phyloP scores from a whole-genome alignment of 1,140 invertebrate genomes.

The Zaprionus taronus region DNA sequence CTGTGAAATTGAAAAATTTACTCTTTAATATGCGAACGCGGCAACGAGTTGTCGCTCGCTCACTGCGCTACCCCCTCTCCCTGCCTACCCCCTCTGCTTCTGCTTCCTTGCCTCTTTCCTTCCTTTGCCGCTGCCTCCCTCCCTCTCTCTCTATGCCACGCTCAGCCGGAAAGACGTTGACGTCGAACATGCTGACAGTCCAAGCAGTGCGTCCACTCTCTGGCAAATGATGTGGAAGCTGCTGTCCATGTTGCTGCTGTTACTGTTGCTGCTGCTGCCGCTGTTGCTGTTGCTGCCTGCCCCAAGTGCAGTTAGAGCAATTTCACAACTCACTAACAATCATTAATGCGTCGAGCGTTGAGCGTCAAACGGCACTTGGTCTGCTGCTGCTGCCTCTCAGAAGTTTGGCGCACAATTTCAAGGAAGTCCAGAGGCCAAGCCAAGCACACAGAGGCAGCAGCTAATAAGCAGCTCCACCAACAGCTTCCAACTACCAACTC shows the following conservation, averaged over 20 bases:
- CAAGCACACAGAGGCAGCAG: constrained; percentile 30
- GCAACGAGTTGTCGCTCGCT: constrained; percentile 35
- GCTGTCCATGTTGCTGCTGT: constrained; percentile 4
- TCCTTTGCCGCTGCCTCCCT: too few relatives aligned
- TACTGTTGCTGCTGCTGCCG: constrained; percentile 11
- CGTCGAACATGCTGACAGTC: constrained; percentile 56
- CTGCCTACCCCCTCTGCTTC: neutral
- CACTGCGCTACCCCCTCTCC: constrained; percentile 8
- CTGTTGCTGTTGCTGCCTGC: constrained; percentile 37
- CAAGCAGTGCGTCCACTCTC: constrained; percentile 6
- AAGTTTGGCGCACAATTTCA: constrained; percentile 51
- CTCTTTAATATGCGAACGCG: constrained; percentile 80
- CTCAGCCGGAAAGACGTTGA: constrained; percentile 73
- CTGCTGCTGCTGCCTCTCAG: constrained; percentile 15
- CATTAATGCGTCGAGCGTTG: constrained; percentile 73
- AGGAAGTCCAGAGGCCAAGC: constrained; percentile 64
- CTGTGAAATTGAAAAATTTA: constrained; percentile 83
- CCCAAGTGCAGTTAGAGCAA: constrained; percentile 81
- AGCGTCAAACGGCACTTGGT: constrained; percentile 57
- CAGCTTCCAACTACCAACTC: constrained; percentile 10
- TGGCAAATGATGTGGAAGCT: constrained; percentile 78
- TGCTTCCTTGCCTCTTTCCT: neutral
- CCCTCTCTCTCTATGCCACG: too few relatives aligned
- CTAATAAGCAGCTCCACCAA: constrained; percentile 68
- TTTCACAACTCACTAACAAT: constrained; percentile 83